Evolutionary conservation across 1,140 invertebrate species (phyloP), one percentile per base, ranked within the genome.

Genomic region (Cyphomyrmex costatus): DNA sequence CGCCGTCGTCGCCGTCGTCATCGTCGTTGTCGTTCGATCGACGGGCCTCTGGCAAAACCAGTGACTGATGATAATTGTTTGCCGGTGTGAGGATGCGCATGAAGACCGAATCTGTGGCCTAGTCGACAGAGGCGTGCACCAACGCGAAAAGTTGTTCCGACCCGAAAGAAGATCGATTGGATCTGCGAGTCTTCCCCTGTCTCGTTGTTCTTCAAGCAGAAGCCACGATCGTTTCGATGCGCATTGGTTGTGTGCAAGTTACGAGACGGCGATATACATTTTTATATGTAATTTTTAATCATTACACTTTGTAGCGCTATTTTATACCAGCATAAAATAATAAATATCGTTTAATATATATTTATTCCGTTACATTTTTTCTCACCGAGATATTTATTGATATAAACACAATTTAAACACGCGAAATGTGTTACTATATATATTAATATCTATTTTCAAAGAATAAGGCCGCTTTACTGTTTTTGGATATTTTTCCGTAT

Each of bases 11-110:
- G 53, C 46, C 46, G 65, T 80, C 65, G 49, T 68, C 30, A 30
- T 80, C 30, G 46, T 80, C 46, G 33, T 82, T 60, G 66, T 73
- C 65, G 61, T 79, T 46, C n/a, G 60, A 51, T 19, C 79, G 36
- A 27, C 19, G 27, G 46, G 16, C n/a, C 42, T 56, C 3, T 60
- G 70, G 42, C 71, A 84, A 84, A 84, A 84, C 82, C 71, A n/a
- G 19, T 24, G 56, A 63, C 58, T 77, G 63, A 24, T 56, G 61
- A 85, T 85, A 85, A 79, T 85, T 85, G 83, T 85, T 85, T 79
- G 73, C 30, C 30, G 83, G 83, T 24, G 36, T 66, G 76, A 66
- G 83, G 83, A 79, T 68, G 27, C 74, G 83, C 74, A 85, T 33
- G 83, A 85, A 78, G 74, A 33, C 58, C 71, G 33, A 82, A 71